Conservation (phyloP, 2,888 invertebrate species). For the Sepioteuthis lessoniana region DNA sequence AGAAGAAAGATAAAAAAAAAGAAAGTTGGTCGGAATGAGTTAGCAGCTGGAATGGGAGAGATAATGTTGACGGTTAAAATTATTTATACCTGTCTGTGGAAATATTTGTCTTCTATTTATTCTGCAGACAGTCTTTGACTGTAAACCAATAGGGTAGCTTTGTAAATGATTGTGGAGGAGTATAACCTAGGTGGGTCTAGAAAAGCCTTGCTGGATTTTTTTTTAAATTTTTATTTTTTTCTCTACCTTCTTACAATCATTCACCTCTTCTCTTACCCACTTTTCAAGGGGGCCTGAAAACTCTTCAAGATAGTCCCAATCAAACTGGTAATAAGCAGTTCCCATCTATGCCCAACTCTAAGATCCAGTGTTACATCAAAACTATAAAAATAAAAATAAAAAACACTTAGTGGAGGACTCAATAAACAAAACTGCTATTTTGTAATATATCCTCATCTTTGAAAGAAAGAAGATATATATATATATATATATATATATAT, state of each 20-base stretch:
- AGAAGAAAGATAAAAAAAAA: too few species aligned
- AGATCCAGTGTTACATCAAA: neutral
- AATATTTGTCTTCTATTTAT: conserved; percentile 15
- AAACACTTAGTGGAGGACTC: neutral
- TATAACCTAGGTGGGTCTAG: neutral
- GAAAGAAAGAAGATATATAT: neutral
- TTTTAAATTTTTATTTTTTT: neutral
- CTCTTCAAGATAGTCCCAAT: neutral
- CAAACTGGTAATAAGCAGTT: neutral
- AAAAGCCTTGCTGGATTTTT: neutral
- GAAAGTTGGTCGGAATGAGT: neutral
- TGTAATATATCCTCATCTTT: neutral
- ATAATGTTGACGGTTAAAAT: neutral
- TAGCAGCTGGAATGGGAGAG: neutral
- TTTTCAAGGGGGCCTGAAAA: neutral
- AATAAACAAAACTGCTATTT: neutral
- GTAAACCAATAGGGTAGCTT: neutral
- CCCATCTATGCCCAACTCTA: neutral
- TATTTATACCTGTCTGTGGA: conserved; percentile 33
- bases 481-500: neutral
- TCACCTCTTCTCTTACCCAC: neutral
- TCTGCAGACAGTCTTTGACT: neutral
- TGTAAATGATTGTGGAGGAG: neutral
- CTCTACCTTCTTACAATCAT: neutral
- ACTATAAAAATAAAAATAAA: neutral